Percentiles rank a stretch among this genome's conserved stretches.
Evolutionary conservation across 2,113 vertebrate genomes (phyloP).

Genomic region (Barbus barbus): DNA sequence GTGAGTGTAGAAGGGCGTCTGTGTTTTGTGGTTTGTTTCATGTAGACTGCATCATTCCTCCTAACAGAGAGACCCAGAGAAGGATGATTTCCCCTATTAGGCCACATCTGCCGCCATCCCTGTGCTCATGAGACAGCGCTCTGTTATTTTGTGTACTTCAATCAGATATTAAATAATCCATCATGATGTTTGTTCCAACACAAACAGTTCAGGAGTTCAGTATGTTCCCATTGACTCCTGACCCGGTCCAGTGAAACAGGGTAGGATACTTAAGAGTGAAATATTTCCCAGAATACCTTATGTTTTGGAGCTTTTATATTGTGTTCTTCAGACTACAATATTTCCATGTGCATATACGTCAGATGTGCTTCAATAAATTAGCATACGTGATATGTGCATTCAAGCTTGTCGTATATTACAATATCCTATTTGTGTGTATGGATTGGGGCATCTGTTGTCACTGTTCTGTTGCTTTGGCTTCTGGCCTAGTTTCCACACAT

Average conservation of each 20-base stretch:
- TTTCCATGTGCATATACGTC: neutral
- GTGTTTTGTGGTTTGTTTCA: slow-evolving; percentile 39
- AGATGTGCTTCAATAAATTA: slow-evolving; percentile 9
- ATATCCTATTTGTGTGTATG: slow-evolving; percentile 28
- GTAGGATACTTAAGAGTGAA: neutral
- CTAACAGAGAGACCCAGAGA: slow-evolving; percentile 37
- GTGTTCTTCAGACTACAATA: neutral
- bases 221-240: slow-evolving; percentile 3
- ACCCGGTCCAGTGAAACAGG: neutral
- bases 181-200: slow-evolving; percentile 12
- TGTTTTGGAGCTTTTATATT: neutral
- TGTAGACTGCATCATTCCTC: slow-evolving; percentile 49
- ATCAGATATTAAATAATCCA: slow-evolving; percentile 14
- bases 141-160: slow-evolving; percentile 35
- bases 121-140: neutral
- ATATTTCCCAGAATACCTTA: slow-evolving; percentile 7
- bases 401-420: neutral
- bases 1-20: neutral
- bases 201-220: slow-evolving; percentile 22
- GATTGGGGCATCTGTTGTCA: slow-evolving; percentile 33
- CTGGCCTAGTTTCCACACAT: slow-evolving; percentile 38
- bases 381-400: neutral
- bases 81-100: slow-evolving; percentile 29
- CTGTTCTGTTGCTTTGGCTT: slow-evolving; percentile 41
- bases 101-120: neutral